phyloP scores from a whole-genome alignment of 2,797 vertebrate species.

The Tadarida brasiliensis region DNA sequence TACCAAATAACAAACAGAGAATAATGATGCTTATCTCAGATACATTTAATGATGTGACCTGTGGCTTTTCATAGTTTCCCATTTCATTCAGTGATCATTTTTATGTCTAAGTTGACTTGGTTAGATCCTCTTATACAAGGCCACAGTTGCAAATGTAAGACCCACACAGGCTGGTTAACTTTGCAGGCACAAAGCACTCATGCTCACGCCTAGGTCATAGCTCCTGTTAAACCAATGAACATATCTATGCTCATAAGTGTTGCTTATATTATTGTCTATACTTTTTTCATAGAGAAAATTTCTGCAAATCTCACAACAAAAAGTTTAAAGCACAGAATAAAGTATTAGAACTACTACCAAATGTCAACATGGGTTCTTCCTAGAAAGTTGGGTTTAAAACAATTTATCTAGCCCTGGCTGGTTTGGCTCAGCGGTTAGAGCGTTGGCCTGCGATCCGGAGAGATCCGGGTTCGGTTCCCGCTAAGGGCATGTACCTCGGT shows the following conservation, averaged over 20 bases:
- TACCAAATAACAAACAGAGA: constrained; percentile 26
- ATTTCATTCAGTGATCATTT: constrained; percentile 8
- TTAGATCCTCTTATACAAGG: background rate
- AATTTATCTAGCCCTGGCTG: background rate
- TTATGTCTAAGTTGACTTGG: background rate
- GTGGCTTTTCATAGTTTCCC: background rate
- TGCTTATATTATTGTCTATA: background rate
- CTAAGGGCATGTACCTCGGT: too few relatives aligned
- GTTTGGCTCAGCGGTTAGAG: too few relatives aligned
- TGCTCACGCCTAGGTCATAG: background rate
- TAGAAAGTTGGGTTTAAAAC: constrained; percentile 50
- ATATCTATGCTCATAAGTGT: too few relatives aligned
- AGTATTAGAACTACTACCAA: constrained; percentile 29
- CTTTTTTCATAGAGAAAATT: background rate
- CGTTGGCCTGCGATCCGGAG: too few relatives aligned
- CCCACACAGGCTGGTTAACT: background rate
- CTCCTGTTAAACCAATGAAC: background rate
- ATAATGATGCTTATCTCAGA: constrained; percentile 9
- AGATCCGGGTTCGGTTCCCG: too few relatives aligned
- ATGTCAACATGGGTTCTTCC: background rate
- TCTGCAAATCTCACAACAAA: constrained; percentile 8
- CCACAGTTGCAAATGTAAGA: background rate
- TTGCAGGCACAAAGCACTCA: background rate
- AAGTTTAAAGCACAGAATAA: constrained; percentile 28
- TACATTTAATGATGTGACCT: constrained; percentile 26